Evolutionary conservation across 2,888 invertebrate species (phyloP).

Genomic region (Rhodophaea formosa): DNA sequence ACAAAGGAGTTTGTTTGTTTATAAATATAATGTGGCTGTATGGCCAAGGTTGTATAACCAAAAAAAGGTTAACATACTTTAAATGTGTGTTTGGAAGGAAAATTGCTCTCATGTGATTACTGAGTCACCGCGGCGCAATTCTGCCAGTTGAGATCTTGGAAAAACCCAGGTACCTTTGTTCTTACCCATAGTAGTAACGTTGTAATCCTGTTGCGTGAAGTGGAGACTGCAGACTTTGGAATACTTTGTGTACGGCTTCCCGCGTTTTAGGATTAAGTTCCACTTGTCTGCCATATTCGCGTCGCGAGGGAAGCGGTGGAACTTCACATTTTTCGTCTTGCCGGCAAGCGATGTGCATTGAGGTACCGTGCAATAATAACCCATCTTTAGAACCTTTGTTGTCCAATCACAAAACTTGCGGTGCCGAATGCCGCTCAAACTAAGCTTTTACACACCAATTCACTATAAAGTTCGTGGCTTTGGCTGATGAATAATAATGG

Average conservation of each 20-base stretch:
- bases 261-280: slow-evolving; percentile 70
- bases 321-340: slow-evolving; percentile 78
- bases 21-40: background rate
- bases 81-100: slow-evolving; percentile 3
- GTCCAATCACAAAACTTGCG: slow-evolving; percentile 25
- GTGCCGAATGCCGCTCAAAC: slow-evolving; percentile 23
- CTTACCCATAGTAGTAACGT: slow-evolving; percentile 79
- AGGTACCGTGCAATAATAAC: slow-evolving; percentile 78
- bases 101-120: slow-evolving; percentile 36
- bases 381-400: slow-evolving; percentile 66
- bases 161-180: slow-evolving; percentile 72
- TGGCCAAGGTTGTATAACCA: background rate
- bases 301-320: slow-evolving; percentile 75
- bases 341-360: slow-evolving; percentile 79
- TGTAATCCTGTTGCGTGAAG: slow-evolving; percentile 72
- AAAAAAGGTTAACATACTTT: background rate
- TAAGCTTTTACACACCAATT: slow-evolving; percentile 32
- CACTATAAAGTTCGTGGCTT: slow-evolving; percentile 29
- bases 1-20: background rate
- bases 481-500: slow-evolving; percentile 32
- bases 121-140: slow-evolving; percentile 50
- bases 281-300: slow-evolving; percentile 65
- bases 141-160: slow-evolving; percentile 46
- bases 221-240: slow-evolving; percentile 78
- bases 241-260: slow-evolving; percentile 76